Evolutionary conservation across 2,888 invertebrate genomes (phyloP).

Genomic region (Camptogramma bilineatum): DNA sequence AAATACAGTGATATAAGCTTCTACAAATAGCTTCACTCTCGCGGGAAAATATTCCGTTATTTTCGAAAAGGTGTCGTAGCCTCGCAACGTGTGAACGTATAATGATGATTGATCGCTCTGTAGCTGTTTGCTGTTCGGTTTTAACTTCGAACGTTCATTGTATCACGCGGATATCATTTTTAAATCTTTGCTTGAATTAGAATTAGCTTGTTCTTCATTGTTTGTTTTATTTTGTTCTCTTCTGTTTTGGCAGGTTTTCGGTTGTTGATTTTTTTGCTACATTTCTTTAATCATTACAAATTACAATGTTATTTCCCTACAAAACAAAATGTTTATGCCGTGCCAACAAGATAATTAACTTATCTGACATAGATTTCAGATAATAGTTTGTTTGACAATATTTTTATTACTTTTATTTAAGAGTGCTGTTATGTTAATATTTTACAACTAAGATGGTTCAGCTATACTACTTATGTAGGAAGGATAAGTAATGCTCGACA

Average conservation of each 20-base stretch:
- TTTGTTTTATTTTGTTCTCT: background rate
- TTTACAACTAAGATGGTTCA: too few relatives aligned
- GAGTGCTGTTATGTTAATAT: too few relatives aligned
- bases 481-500: too few relatives aligned
- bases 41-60: slow-evolving; percentile 77
- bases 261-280: background rate
- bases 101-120: slow-evolving; percentile 59
- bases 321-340: background rate
- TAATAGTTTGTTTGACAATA: background rate
- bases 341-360: background rate
- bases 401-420: too few relatives aligned
- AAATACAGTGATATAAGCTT: slow-evolving; percentile 39
- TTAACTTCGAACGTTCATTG: slow-evolving; percentile 44
- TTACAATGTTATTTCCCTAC: background rate
- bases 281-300: background rate
- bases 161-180: slow-evolving; percentile 33
- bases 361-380: background rate
- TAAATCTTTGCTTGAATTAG: background rate
- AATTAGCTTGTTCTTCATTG: background rate
- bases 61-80: slow-evolving; percentile 65
- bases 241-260: background rate
- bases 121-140: slow-evolving; percentile 53
- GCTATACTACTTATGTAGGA: too few relatives aligned
- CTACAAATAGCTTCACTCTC: slow-evolving; percentile 75
- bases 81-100: slow-evolving; percentile 55